Base-by-base conservation (phyloP, 2,797 vertebrate genomes). In the Chelidonichthys spinosus region DNA sequence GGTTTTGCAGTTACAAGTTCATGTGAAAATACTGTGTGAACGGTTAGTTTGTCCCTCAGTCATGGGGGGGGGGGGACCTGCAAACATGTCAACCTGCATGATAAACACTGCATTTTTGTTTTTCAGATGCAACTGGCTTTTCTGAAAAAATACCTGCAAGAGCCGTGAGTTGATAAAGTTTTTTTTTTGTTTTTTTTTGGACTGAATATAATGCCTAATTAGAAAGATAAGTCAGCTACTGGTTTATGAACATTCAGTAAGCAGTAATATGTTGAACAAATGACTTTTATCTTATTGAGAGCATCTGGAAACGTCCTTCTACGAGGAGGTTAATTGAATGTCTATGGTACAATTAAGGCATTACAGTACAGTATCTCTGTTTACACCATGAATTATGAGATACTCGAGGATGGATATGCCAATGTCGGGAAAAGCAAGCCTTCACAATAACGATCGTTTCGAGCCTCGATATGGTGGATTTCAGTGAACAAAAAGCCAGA, bases 301-400 rank as follows among this genome's bases (percentile, higher is more conserved):
- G 76, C 50, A 61, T 81, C 63, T 65, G 68, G 58, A 83, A 76
- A 74, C 74, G 68, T 85, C 63, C 60, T 68, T 88, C 63, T 61
- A 32, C 33, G 71, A 77, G 62, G 73, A 84, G 76, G 69, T 76
- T 82, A 35, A 69, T 83, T 90, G 56, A 7, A 89, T 87, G 84
- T 90, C 40, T 70, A 78, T 87, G 89, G 80, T 89, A 65, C 87
- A 87, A 89, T 93, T 93, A 94, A 94, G 92, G 92, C 92, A 92
- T 90, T 90, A 72, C 81, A 91, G 87, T 90, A 73, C 74, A 89
- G 88, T 91, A 84, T 91, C 77, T 91, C 75, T 85, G 74, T 78
- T 84, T 78, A 80, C 76, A 79, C 60, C 70, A 76, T 85, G 81
- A 74, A 62, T n/a, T 70, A 66, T 25, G 85, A 84, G 80, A 87